Percentiles rank a stretch among this genome's conserved stretches.
phyloP scores from a whole-genome alignment of 2,797 vertebrate genomes.

The Dendrocincla tyrannina region DNA sequence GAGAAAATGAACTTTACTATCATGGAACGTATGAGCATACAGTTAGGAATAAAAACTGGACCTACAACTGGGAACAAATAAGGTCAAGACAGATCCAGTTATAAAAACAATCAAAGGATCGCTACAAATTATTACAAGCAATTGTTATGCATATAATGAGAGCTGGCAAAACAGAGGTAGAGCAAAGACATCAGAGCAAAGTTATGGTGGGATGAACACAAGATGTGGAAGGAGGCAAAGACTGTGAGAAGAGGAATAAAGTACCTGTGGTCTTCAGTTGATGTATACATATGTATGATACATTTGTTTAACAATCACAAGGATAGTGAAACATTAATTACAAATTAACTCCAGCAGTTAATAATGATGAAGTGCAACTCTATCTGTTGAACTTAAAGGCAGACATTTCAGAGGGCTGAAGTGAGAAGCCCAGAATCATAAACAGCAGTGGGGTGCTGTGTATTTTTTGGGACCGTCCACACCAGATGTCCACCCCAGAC shows the following conservation, averaged over 20 bases:
- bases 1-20: neutral
- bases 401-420: neutral
- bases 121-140: neutral
- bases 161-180: neutral
- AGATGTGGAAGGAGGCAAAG: neutral
- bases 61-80: neutral
- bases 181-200: neutral
- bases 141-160: neutral
- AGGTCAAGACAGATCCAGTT: neutral
- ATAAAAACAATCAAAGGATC: neutral
- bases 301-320: neutral
- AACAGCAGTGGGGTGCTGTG: rapidly evolving
- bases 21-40: rapidly evolving
- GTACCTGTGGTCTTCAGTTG: neutral
- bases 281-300: neutral
- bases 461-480: neutral
- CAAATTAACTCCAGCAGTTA: neutral
- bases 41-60: neutral
- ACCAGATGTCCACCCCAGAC: rapidly evolving
- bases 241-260: neutral
- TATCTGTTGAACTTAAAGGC: neutral
- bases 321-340: neutral
- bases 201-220: rapidly evolving
- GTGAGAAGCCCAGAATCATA: neutral
- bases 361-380: neutral